phyloP scores from a whole-genome alignment of 2,888 invertebrate genomes.

The Eulithis testata region DNA sequence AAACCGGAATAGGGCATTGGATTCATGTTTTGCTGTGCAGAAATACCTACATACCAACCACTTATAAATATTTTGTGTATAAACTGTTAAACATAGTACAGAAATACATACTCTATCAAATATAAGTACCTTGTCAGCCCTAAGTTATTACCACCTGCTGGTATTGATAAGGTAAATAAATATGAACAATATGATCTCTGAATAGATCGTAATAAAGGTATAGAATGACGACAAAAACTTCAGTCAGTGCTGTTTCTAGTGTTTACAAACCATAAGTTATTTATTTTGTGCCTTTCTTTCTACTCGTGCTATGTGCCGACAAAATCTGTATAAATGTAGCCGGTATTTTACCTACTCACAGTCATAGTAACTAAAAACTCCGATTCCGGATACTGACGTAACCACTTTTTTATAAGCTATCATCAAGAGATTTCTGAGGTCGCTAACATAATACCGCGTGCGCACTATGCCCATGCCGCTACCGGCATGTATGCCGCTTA shows the following conservation, averaged over 20 bases:
- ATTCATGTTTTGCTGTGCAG: conserved; percentile 25
- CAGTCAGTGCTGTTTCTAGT: not conserved
- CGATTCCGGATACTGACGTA: conserved; percentile 42
- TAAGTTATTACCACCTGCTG: conserved; percentile 1
- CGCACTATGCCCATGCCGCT: no score
- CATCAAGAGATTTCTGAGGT: conserved; percentile 39
- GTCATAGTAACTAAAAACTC: conserved; percentile 5
- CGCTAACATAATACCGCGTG: conserved; percentile 32
- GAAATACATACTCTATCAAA: not conserved
- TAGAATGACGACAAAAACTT: not conserved
- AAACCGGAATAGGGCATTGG: conserved; percentile 28
- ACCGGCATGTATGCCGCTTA: no score
- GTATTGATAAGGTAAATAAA: not conserved
- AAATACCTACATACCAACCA: conserved; percentile 9
- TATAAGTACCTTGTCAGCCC: not conserved
- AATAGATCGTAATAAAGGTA: no score
- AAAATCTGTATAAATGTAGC: no score
- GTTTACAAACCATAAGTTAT: not conserved
- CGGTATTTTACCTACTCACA: not conserved
- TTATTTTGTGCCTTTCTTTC: not conserved
- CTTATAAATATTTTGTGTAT: not conserved
- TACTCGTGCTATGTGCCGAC: not conserved
- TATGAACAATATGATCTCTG: not conserved
- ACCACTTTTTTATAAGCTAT: conserved; percentile 41
- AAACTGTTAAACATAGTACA: no score